These are phyloP conservation scores for Chironomus tentans DNA, from an alignment of 2,888 invertebrate genomes.

Conservation along the genomic window DNA sequence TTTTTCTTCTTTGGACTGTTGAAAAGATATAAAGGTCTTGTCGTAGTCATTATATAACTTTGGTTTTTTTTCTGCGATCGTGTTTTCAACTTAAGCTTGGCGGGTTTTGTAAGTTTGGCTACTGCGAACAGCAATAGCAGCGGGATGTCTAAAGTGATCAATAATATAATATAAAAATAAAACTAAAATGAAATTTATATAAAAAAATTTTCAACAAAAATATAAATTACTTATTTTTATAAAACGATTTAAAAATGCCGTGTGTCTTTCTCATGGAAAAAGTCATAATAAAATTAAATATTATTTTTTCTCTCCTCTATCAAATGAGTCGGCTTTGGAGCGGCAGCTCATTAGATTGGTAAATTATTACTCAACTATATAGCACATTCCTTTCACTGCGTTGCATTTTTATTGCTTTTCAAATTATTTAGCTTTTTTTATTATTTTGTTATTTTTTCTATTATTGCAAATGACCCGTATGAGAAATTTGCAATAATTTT, in stretches of 20 bases:
- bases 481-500: too few relatives aligned
- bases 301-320: neutral
- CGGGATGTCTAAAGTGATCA: conserved; percentile 18
- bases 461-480: too few relatives aligned
- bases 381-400: neutral
- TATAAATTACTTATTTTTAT: neutral
- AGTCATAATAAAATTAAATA: neutral
- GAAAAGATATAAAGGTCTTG: neutral
- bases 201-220: neutral
- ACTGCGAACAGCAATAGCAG: conserved; percentile 11
- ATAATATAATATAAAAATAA: neutral
- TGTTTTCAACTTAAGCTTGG: neutral
- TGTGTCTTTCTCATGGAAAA: neutral
- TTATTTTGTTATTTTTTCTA: too few relatives aligned
- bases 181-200: too few relatives aligned
- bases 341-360: neutral
- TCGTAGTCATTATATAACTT: conserved; percentile 4
- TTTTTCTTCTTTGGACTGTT: neutral
- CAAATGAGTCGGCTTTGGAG: neutral
- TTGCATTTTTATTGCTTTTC: neutral
- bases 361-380: neutral
- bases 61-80: neutral
- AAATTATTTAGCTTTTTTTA: too few relatives aligned
- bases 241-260: neutral
- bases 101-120: conserved; percentile 14